These are phyloP conservation scores for Hyalella azteca DNA, from an alignment of 2,888 invertebrate genomes.

Conservation along the genomic window DNA sequence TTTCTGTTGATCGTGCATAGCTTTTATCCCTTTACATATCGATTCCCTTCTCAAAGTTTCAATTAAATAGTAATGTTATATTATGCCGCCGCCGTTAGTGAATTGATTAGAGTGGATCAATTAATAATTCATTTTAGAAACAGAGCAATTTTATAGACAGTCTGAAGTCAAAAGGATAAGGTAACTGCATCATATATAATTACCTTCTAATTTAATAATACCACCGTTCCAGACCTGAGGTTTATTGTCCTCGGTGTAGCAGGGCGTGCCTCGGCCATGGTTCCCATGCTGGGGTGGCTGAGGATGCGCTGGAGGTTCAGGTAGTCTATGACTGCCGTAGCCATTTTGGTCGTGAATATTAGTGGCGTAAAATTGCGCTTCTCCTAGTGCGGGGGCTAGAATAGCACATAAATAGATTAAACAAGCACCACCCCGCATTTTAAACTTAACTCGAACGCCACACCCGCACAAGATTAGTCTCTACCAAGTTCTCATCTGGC, in stretches of 20 bases:
- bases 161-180: too few species aligned
- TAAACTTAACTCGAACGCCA: background rate
- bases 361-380: conserved; percentile 17
- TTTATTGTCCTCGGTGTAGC: background rate
- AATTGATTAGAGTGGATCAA: too few species aligned
- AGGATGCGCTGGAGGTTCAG: background rate
- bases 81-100: too few species aligned
- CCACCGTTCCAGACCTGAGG: background rate
- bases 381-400: background rate
- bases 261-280: background rate
- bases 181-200: too few species aligned
- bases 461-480: background rate
- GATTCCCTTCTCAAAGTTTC: too few species aligned
- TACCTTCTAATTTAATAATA: background rate
- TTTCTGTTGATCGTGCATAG: too few species aligned
- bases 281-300: background rate
- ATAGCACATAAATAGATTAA: background rate
- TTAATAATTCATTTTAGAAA: too few species aligned
- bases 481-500: background rate
- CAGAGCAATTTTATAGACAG: too few species aligned
- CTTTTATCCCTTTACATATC: too few species aligned
- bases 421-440: conserved; percentile 10
- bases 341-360: background rate
- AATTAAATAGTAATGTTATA: too few species aligned
- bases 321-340: background rate